These are phyloP conservation scores for Hydrotaea cyrtoneurina DNA, from an alignment of 2,888 invertebrate species.

Conservation along the genomic window DNA sequence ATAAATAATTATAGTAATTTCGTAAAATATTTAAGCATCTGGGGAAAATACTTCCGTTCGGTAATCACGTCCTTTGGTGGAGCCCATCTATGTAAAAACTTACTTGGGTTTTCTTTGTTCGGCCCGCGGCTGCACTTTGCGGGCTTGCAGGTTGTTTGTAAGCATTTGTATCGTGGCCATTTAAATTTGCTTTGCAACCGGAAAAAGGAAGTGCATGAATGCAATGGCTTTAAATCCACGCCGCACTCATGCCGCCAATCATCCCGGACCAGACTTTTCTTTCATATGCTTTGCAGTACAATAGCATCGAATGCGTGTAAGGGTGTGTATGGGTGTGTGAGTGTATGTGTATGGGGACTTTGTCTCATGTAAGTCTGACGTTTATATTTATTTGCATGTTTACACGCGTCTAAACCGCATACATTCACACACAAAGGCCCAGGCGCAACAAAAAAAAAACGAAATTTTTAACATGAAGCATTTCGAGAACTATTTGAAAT, in stretches of 20 bases:
- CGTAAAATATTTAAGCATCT: background rate
- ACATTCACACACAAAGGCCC: background rate
- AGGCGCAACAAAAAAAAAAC: background rate
- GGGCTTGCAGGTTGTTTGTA: background rate
- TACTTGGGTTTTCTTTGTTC: background rate
- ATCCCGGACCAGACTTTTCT: background rate
- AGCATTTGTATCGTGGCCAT: conserved; percentile 37
- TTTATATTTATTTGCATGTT: conserved; percentile 52
- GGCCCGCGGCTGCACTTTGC: background rate
- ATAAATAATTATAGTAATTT: conserved; percentile 30
- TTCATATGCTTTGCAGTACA: background rate
- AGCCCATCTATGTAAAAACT: background rate
- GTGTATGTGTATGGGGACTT: background rate
- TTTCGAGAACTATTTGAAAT: conserved; percentile 22
- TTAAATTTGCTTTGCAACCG: conserved; percentile 47
- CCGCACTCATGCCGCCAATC: background rate
- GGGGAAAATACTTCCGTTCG: background rate
- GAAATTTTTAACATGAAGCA: conserved; percentile 12
- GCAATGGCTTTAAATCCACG: too few species aligned
- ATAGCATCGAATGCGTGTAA: background rate
- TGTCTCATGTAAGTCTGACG: conserved; percentile 39
- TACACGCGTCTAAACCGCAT: conserved; percentile 23
- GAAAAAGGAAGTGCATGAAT: conserved; percentile 53
- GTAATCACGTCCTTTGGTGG: background rate
- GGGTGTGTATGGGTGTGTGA: background rate